Evolutionary conservation across 2,888 invertebrate genomes (phyloP), one percentile per base, ranked within the genome.

Genomic region (Platycheirus albimanus): DNA sequence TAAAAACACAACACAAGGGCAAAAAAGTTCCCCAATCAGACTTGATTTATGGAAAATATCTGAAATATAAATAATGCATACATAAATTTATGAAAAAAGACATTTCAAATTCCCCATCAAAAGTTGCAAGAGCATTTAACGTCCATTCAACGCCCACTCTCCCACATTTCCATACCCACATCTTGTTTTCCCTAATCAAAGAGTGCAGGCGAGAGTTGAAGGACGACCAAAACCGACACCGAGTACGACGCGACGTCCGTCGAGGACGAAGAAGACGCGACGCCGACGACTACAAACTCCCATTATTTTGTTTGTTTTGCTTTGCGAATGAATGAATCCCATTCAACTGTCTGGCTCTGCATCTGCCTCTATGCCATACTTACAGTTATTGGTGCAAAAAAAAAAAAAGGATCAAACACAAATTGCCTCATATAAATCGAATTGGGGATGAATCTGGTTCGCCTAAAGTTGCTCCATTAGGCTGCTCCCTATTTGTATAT

Each of bases 401-500:
- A 7, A 30, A 6, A 17, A 36, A 20, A 77, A 30, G 54, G 38
- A 70, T 71, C 47, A 49, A 63, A 56, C 71, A 33, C 77, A 71
- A 77, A 77, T 77, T 71, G 71, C 71, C 41, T 49, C 49, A 77
- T 41, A 75, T 80, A 24, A 74, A 69, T 69, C 75, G 49, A 69
- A 75, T 69, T 67, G 63, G 13, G 74, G 52, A 63, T 79, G 79
- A 79, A 75, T 75, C 61, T 75, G 63, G n/a, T 79, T 79, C 75
- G 75, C 41, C 49, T 51, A 41, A 64, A 69, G 75, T 75, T 69
- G 75, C 69, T 54, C 79, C 30, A 80, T 80, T 69, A 69, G 63
- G 61, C 51, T 30, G 36, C 43, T 72, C 61, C 30, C 30, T 33
- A 4, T 19, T 45, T 45, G 36, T 43, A 10, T 36, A 36, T 61